Evolutionary conservation across 2,797 vertebrate species (phyloP).

Genomic region (Gymnothorax reevesii): DNA sequence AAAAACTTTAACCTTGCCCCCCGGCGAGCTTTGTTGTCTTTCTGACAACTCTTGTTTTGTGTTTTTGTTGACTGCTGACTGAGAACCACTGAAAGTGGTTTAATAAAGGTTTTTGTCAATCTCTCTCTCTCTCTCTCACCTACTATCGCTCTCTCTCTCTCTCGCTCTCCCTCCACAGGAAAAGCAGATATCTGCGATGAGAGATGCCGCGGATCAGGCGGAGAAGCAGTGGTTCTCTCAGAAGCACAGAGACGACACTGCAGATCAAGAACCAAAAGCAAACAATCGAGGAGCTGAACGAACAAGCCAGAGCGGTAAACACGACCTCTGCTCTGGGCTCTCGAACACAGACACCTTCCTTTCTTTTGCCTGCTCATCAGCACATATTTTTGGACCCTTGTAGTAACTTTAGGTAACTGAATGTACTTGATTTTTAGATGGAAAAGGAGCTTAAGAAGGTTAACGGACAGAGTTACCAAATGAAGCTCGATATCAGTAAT

Average conservation of each 20-base stretch:
- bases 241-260: conserved; percentile 82
- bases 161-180: conserved; percentile 65
- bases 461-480: conserved; percentile 74
- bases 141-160: too few species aligned
- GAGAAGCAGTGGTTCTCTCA: conserved; percentile 84
- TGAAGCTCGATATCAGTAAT: conserved; percentile 78
- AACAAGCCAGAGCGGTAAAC: conserved; percentile 78
- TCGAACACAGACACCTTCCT: neutral
- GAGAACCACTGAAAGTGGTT: too few species aligned
- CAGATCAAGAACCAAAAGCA: conserved; percentile 80
- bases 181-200: conserved; percentile 75
- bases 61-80: too few species aligned
- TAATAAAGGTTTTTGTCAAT: too few species aligned
- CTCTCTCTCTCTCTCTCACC: too few species aligned
- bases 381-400: neutral
- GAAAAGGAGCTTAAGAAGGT: conserved; percentile 77
- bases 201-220: conserved; percentile 78
- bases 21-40: too few species aligned
- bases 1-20: too few species aligned
- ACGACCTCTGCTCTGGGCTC: neutral
- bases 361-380: neutral
- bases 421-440: conserved; percentile 72
- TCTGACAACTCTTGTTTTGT: too few species aligned
- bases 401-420: neutral
- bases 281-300: conserved; percentile 77